These are phyloP conservation scores for Cyclophora punctaria DNA, from an alignment of 2,888 invertebrate species.

Conservation along the genomic window DNA sequence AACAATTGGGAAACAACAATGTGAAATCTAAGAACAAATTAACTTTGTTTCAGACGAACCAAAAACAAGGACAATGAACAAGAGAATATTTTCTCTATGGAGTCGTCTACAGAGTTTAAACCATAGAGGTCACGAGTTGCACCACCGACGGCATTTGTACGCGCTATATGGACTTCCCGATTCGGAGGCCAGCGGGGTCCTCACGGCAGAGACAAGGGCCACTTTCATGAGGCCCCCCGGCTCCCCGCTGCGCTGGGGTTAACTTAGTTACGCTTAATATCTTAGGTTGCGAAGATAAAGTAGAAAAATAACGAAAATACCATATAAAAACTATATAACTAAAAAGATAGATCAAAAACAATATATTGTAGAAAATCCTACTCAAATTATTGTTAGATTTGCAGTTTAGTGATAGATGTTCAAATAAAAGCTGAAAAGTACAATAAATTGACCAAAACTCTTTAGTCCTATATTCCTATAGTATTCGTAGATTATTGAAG, in stretches of 20 bases:
- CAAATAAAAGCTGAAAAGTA: slow-evolving; percentile 42
- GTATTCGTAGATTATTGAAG: slow-evolving; percentile 16
- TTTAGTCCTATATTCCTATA: slow-evolving; percentile 4
- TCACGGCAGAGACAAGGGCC: slow-evolving; percentile 60
- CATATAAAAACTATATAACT: neutral
- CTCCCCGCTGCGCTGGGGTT: slow-evolving; percentile 66
- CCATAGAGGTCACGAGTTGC: slow-evolving; percentile 59
- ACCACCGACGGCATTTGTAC: slow-evolving; percentile 57
- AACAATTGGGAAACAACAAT: too few relatives aligned
- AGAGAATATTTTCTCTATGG: slow-evolving; percentile 64
- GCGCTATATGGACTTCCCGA: slow-evolving; percentile 57
- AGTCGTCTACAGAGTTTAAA: slow-evolving; percentile 61
- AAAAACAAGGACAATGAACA: slow-evolving; percentile 43
- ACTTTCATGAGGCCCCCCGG: slow-evolving; percentile 62
- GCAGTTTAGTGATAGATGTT: slow-evolving; percentile 13
- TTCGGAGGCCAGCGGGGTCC: slow-evolving; percentile 36
- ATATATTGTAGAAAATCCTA: neutral
- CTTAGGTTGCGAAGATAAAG: neutral
- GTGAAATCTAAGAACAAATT: too few relatives aligned
- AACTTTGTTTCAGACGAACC: slow-evolving; percentile 28
- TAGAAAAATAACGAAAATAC: neutral
- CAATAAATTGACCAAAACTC: slow-evolving; percentile 57
- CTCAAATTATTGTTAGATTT: neutral
- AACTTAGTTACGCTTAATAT: slow-evolving; percentile 23
- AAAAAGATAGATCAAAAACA: too few relatives aligned